Evolutionary conservation across 1,140 invertebrate genomes (phyloP), one percentile per base, ranked within the genome.

Genomic region (Brevipalpus yothersi): DNA sequence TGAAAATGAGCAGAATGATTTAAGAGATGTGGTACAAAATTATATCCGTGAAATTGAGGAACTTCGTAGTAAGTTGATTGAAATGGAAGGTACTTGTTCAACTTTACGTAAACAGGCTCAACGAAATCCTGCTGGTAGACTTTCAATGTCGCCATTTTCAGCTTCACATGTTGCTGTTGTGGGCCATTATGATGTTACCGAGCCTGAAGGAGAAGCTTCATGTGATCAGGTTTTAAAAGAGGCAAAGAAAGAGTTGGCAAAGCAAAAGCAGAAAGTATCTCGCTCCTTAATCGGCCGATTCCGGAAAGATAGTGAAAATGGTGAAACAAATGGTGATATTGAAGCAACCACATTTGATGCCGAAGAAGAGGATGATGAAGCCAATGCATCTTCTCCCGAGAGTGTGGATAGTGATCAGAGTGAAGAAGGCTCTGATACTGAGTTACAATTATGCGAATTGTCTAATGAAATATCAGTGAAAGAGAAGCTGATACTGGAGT

Each of bases 41-140:
- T 96, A 96, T 69, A 71, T 93, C 15, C 79, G 79, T 67, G 90
- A 96, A 74, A 88, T 94, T 63, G 91, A 95, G 72, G 83, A 90
- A 59, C 70, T 95, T 3, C 75, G 68, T 51, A 81, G 84, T 0
- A 83, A 86, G 67, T 72, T 96, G 31, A 77, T 88, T 61, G 90
- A 95, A 73, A 81, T 86, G 7, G 89, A 91, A 67, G 79, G 82
- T 43, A 79, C 84, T 67, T 88, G 85, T 68, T 80, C 86, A 61
- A 79, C 84, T 65, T 68, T 87, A 10, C 75, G 81, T 41, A 83
- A 82, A 58, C 68, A 70, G 60, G 59, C 65, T 58, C 64, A 67
- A 55, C 68, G 66, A 39, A 65, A 59, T 47, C 66, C 68, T 15
- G 60, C 65, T 15, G 41, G 31, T 17, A 67, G 73, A 12, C 56